A percentile compares a stretch with the other conserved stretches of the same genome.
These are phyloP conservation scores for Chanos chanos DNA, from an alignment of 2,797 vertebrate genomes.

Conservation along the genomic window DNA sequence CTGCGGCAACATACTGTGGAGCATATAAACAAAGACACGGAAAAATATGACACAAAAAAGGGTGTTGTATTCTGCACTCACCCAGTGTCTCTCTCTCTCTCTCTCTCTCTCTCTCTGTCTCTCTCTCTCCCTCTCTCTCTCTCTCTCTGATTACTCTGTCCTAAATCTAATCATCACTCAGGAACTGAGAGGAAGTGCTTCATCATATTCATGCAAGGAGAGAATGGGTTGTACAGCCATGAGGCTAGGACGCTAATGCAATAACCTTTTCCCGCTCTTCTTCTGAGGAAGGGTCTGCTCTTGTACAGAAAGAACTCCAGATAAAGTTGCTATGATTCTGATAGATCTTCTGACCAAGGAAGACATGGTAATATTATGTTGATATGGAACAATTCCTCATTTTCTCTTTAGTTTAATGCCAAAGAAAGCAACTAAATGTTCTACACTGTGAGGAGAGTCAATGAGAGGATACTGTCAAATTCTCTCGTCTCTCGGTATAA, in stretches of 20 bases:
- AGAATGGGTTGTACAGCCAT: slow-evolving; percentile 21
- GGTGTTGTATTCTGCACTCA: not conserved
- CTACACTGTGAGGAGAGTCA: too few species aligned
- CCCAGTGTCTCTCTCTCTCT: not conserved
- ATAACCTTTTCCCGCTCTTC: slow-evolving; percentile 28
- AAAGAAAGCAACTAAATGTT: too few species aligned
- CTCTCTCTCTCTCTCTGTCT: slow-evolving; percentile 21
- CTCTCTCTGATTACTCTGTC: slow-evolving; percentile 25
- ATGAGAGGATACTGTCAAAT: too few species aligned
- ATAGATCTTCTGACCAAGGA: slow-evolving; percentile 25
- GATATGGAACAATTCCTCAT: not conserved
- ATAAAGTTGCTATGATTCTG: slow-evolving; percentile 6
- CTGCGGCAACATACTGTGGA: too few species aligned
- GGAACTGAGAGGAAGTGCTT: slow-evolving; percentile 33
- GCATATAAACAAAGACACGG: too few species aligned
- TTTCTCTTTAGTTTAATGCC: too few species aligned
- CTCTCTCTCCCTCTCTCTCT: slow-evolving; percentile 1
- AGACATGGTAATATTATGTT: slow-evolving; percentile 11
- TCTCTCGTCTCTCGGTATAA: not conserved
- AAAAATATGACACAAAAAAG: not conserved
- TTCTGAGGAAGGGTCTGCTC: slow-evolving; percentile 12
- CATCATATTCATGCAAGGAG: slow-evolving; percentile 34
- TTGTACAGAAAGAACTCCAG: not conserved
- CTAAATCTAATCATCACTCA: slow-evolving; percentile 31
- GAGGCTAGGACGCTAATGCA: slow-evolving; percentile 29